phyloP scores from a whole-genome alignment of 53 echinoderm and acorn worm genomes.

The Temnopleurus reevesii region DNA sequence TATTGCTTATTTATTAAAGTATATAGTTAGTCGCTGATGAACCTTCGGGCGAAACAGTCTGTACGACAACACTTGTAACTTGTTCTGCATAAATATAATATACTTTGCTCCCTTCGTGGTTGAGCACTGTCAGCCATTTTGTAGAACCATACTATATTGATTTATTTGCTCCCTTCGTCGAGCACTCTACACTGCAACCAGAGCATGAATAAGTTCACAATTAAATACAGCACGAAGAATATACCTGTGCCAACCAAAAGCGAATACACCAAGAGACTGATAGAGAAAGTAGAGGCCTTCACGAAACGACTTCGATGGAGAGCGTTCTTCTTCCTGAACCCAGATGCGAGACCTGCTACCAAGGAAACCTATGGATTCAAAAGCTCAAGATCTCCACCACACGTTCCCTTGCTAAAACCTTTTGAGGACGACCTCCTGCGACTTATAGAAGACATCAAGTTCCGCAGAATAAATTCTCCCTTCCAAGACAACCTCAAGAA shows the following conservation, averaged over 20 bases:
- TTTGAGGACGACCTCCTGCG: slow-evolving; percentile 47
- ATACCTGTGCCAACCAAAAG: background rate
- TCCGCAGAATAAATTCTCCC: background rate
- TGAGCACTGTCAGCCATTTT: too few relatives aligned
- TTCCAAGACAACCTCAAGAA: slow-evolving; percentile 23
- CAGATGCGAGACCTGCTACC: background rate
- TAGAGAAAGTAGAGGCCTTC: background rate
- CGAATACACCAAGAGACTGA: background rate
- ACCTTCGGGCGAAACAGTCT: too few relatives aligned
- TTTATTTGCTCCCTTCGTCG: background rate
- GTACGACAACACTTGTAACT: too few relatives aligned
- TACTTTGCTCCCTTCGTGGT: too few relatives aligned
- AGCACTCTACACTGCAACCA: background rate
- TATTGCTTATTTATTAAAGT: too few relatives aligned
- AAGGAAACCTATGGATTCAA: slow-evolving; percentile 57
- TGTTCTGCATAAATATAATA: too few relatives aligned
- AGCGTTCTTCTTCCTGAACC: background rate
- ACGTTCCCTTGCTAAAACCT: background rate
- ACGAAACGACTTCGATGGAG: background rate
- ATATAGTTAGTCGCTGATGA: too few relatives aligned
- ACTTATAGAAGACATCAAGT: background rate
- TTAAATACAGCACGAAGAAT: background rate
- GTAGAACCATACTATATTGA: too few relatives aligned
- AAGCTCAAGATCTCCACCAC: slow-evolving; percentile 14
- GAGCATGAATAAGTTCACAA: background rate